phyloP scores from a whole-genome alignment of 2,888 invertebrate genomes.

The Heteromyza rotundicornis region DNA sequence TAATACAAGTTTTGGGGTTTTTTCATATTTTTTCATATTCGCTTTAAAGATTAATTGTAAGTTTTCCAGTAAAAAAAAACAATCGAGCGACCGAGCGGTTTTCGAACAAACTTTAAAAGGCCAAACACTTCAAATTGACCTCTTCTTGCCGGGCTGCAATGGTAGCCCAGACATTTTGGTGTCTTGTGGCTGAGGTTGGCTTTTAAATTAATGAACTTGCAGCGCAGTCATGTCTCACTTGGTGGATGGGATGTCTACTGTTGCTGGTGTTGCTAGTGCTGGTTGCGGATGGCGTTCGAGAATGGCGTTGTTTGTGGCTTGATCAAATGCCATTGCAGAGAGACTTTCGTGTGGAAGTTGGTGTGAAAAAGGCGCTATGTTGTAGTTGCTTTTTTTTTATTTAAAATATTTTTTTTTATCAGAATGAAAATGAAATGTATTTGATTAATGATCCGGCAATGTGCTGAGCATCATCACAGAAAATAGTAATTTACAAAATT shows the following conservation, averaged over 20 bases:
- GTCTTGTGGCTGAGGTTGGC: not conserved
- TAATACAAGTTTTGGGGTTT: no score
- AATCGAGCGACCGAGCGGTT: not conserved
- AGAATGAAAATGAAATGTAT: slow-evolving; percentile 13
- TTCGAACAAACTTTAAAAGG: not conserved
- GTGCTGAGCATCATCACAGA: slow-evolving; percentile 49
- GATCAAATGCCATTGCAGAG: not conserved
- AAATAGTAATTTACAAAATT: slow-evolving; percentile 50
- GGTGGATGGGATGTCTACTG: not conserved
- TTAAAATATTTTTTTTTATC: no score
- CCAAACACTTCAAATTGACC: slow-evolving; percentile 7
- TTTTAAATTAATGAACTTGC: slow-evolving; percentile 4
- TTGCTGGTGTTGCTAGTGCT: slow-evolving; percentile 7
- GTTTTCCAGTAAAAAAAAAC: not conserved
- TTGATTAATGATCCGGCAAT: slow-evolving; percentile 47
- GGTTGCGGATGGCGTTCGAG: not conserved
- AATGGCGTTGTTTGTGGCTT: not conserved
- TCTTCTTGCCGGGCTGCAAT: not conserved
- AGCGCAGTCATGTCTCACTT: not conserved
- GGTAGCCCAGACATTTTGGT: slow-evolving; percentile 10
- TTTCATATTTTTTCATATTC: no score
- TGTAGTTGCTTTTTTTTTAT: slow-evolving; percentile 7
- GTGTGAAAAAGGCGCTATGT: slow-evolving; percentile 11
- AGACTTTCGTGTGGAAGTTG: not conserved
- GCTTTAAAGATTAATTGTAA: no score